A percentile compares a stretch with the other conserved stretches of the same genome.
phyloP scores from a whole-genome alignment of 2,797 vertebrate species.

The Accipiter superciliosus region DNA sequence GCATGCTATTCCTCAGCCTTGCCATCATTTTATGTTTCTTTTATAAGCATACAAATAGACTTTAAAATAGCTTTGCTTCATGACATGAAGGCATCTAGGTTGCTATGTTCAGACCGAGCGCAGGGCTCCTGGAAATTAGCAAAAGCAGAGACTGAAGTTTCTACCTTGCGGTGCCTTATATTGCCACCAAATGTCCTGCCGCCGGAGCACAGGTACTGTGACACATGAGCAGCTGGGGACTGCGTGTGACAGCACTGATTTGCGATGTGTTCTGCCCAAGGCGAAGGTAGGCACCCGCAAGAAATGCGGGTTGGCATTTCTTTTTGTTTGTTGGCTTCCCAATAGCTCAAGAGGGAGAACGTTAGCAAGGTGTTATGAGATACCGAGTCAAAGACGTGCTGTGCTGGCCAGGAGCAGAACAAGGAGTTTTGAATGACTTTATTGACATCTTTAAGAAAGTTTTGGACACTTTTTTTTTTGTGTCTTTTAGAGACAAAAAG shows the following conservation, averaged over 20 bases:
- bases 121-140: neutral
- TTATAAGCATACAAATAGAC: neutral
- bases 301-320: neutral
- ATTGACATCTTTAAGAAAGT: neutral
- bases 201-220: neutral
- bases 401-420: neutral
- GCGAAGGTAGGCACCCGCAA: neutral
- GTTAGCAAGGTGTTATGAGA: neutral
- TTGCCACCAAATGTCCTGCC: neutral
- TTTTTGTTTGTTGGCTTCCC: neutral
- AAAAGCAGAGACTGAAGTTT: neutral
- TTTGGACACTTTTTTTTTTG: fast-evolving
- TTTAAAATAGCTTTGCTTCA: neutral
- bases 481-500: neutral
- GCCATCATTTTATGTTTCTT: neutral
- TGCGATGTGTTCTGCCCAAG: neutral
- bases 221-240: neutral
- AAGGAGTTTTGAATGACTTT: neutral
- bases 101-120: neutral
- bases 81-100: fast-evolving
- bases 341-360: neutral
- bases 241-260: fast-evolving
- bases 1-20: neutral
- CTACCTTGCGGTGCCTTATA: neutral
- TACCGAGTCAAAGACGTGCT: neutral